phyloP scores from a whole-genome alignment of 64 coral and sea anemone genomes.

The Pocillopora damicornis region DNA sequence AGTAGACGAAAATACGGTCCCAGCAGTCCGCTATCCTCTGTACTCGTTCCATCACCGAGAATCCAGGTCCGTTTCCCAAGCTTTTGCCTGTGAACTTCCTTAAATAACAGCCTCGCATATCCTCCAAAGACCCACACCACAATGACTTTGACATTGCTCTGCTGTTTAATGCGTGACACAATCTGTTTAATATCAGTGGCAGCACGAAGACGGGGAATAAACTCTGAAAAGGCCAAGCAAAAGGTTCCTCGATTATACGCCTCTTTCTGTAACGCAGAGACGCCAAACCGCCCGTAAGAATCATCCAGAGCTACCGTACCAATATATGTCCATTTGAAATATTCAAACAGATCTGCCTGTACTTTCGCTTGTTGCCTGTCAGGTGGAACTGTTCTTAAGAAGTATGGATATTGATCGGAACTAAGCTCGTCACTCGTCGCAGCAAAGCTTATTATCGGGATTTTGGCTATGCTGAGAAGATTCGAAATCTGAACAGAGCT shows the following conservation, averaged over 20 bases:
- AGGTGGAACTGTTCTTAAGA: conserved; percentile 38
- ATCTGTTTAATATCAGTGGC: neutral
- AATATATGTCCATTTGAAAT: conserved; percentile 32
- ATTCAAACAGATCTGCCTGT: conserved; percentile 31
- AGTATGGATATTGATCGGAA: neutral
- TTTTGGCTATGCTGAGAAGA: neutral
- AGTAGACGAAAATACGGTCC: neutral
- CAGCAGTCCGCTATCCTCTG: neutral
- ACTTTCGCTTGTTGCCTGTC: conserved; percentile 19
- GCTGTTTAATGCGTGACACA: neutral
- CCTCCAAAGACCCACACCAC: conserved; percentile 16
- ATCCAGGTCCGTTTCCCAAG: conserved; percentile 5
- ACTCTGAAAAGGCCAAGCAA: conserved; percentile 42
- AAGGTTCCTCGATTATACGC: conserved; percentile 24
- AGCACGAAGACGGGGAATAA: neutral
- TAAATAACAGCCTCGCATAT: neutral
- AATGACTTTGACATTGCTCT: conserved; percentile 23
- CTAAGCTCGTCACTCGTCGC: conserved; percentile 49
- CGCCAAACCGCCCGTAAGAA: conserved; percentile 31
- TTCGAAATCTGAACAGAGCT: conserved; percentile 23
- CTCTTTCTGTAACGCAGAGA: conserved; percentile 25
- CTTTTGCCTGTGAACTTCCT: neutral
- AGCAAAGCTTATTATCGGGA: conserved; percentile 22
- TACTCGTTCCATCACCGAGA: conserved; percentile 18
- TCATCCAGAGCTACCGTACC: conserved; percentile 31